Percentiles rank a stretch among this genome's conserved stretches.
Conservation (phyloP, 2,888 invertebrate genomes). For the Protophormia terraenovae region DNA sequence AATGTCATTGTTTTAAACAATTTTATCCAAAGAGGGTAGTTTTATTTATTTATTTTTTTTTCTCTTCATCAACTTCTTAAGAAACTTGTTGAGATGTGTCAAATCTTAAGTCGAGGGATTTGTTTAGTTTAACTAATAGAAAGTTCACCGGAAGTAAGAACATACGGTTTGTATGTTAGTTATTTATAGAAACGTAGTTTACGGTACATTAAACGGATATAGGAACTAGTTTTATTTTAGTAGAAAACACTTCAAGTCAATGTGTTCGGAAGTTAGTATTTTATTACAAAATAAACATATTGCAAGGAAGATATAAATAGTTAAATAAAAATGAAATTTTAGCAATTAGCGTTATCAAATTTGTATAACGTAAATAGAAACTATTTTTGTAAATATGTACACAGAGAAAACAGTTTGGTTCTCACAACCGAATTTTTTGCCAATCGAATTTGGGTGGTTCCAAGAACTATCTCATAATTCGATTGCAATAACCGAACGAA, state of each 20-base stretch:
- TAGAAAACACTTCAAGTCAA: neutral
- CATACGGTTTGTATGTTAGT: constrained; percentile 18
- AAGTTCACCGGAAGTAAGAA: constrained; percentile 49
- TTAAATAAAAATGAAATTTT: too few species aligned
- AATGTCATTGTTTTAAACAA: constrained; percentile 57
- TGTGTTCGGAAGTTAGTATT: neutral
- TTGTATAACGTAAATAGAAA: too few species aligned
- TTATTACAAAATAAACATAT: neutral
- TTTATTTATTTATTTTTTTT: constrained; percentile 4
- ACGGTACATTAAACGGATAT: constrained; percentile 20
- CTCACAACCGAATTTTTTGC: too few species aligned
- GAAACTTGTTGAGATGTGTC: constrained; percentile 59
- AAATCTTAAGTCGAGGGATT: constrained; percentile 47
- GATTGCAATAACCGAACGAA: too few species aligned
- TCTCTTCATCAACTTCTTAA: neutral
- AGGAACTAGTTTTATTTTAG: neutral
- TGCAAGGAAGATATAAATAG: too few species aligned
- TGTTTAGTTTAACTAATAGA: constrained; percentile 11
- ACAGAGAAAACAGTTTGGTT: too few species aligned
- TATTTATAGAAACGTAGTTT: constrained; percentile 32
- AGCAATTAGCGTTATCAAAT: too few species aligned
- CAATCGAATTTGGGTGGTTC: too few species aligned
- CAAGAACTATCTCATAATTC: too few species aligned
- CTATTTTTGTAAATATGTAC: too few species aligned
- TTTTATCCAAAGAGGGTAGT: constrained; percentile 27